Conservation (phyloP, 2,888 invertebrate species). For the Zygogramma bicolorata region DNA sequence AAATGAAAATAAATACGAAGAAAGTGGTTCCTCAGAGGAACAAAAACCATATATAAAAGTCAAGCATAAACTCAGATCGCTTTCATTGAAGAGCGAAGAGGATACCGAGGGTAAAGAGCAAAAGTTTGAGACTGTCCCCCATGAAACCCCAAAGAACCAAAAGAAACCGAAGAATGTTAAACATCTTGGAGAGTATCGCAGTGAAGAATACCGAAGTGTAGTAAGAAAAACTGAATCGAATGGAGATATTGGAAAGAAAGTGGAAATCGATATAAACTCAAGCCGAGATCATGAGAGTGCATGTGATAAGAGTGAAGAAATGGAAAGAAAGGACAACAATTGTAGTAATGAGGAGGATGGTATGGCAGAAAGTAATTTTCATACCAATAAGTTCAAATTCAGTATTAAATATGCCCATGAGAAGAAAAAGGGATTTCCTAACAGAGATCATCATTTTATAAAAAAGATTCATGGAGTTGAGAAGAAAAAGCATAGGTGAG, state of each 20-base stretch:
- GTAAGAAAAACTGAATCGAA: constrained; percentile 31
- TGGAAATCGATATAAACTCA: background rate
- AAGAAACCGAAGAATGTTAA: background rate
- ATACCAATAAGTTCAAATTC: constrained; percentile 34
- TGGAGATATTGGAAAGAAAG: constrained; percentile 7
- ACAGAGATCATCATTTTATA: constrained; percentile 47
- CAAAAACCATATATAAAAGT: background rate
- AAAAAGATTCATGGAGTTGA: constrained; percentile 53
- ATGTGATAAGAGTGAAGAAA: constrained; percentile 28
- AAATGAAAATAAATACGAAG: background rate
- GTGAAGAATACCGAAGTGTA: constrained; percentile 26
- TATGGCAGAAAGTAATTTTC: constrained; percentile 31
- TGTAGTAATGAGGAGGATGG: constrained; percentile 36
- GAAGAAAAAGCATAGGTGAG: constrained; percentile 44
- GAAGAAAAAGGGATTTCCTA: constrained; percentile 49
- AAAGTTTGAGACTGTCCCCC: too few species aligned
- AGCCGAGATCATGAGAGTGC: too few species aligned
- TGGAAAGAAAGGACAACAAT: background rate
- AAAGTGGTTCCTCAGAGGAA: background rate
- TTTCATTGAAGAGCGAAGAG: background rate
- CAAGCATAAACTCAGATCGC: background rate
- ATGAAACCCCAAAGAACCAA: background rate
- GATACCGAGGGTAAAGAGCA: background rate
- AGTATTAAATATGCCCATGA: constrained; percentile 59
- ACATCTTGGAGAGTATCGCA: too few species aligned